Base-by-base conservation (phyloP, 1,140 invertebrate genomes). In the Tetranychus urticae region DNA sequence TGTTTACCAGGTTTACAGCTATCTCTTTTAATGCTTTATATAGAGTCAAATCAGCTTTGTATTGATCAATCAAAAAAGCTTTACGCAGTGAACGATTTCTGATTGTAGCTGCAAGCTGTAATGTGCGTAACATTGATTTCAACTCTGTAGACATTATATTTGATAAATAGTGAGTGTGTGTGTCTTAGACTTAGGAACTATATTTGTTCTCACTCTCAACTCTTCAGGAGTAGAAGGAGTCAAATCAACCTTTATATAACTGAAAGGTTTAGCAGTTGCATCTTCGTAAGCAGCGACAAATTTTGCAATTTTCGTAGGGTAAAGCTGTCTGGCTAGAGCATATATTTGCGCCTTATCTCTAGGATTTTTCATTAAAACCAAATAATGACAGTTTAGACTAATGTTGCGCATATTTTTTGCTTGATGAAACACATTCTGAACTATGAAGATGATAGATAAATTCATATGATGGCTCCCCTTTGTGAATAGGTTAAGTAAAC, bases 341-440 rank as follows among this genome's bases (percentile, higher is more conserved):
- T 64, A 61, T 56, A 74, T 72, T 65, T 73, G 71, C 7, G 69
- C 69, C 61, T 63, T 65, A 65, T 74, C 71, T 31, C 71, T 65
- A 1, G 70, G 70, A 62, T 73, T 74, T 70, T 74, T 73, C 63
- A 73, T 70, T 56, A 69, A 67, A 50, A 72, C 67, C 46, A 74
- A 67, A 63, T 71, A 71, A 64, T 68, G 68, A 23, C 68, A 64
- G 64, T 72, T 72, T 7, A 72, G 57, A 7, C 68, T 71, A 36
- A 72, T 72, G 59, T 72, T 70, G 56, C 70, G 62, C 56, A 71
- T 68, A 0, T 69, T 67, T 64, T 66, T 67, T 10, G 70, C 70
- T 66, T 72, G 69, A 67, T 73, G 68, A 66, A 73, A 71, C 58
- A 73, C 52, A 64, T 73, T 73, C 67, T 73, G 71, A 39, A 71